Evolutionary conservation across 2,113 vertebrate genomes (phyloP).

Genomic region (Neopipo cinnamomea): DNA sequence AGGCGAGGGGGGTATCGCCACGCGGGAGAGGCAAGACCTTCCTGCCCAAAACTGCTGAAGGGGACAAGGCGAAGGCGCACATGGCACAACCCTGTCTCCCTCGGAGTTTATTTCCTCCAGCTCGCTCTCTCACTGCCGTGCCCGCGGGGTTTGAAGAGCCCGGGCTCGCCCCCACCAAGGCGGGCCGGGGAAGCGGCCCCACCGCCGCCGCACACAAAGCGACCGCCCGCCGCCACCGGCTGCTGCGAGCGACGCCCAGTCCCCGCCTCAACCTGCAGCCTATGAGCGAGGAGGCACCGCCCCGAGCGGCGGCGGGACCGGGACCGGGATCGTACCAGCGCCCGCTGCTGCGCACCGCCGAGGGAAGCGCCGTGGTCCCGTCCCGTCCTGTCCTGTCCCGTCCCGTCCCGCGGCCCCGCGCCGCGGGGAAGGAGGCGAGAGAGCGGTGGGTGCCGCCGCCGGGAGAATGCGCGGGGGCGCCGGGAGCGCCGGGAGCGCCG

Average conservation of each 20-base stretch:
- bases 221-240: background rate
- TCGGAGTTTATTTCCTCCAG: too few species aligned
- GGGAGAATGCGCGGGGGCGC: background rate
- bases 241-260: background rate
- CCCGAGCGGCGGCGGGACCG: background rate
- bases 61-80: too few species aligned
- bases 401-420: background rate
- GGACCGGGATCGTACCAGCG: background rate
- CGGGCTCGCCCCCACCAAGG: background rate
- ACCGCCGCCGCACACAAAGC: background rate
- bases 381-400: background rate
- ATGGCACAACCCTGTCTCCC: background rate
- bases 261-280: slow-evolving; percentile 53
- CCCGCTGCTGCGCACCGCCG: background rate
- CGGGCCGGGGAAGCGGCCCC: background rate
- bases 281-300: slow-evolving; percentile 40
- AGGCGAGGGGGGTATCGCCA: background rate
- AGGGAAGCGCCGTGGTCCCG: background rate
- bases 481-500: background rate
- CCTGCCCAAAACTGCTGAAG: background rate
- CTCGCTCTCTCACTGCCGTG: fast-evolving
- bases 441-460: background rate
- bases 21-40: background rate
- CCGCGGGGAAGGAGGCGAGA: background rate
- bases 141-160: background rate